Conservation (phyloP, 2,113 vertebrate genomes). For the Phaethornis superciliosus region DNA sequence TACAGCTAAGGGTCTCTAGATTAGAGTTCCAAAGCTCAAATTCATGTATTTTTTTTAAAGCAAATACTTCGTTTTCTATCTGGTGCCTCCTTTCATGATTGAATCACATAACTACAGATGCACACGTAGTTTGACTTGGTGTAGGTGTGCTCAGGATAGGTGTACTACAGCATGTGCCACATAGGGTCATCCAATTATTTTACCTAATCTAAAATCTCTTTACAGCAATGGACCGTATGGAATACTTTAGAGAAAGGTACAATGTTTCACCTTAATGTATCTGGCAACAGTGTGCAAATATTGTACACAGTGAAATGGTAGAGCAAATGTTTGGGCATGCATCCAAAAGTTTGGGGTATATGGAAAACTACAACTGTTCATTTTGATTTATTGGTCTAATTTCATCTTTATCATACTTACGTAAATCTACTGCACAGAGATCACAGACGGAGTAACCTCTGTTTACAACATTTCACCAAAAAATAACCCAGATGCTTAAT, state of each 20-base stretch:
- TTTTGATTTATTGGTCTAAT: neutral
- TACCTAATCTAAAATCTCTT: neutral
- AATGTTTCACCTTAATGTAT: neutral
- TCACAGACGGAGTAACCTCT: neutral
- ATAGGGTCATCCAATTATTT: neutral
- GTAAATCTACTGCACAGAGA: neutral
- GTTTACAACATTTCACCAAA: neutral
- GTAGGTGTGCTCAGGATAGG: neutral
- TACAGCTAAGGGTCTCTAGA: neutral
- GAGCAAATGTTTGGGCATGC: fast-evolving
- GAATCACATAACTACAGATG: neutral
- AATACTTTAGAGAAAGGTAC: neutral
- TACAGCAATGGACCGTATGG: neutral
- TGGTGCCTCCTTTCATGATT: neutral
- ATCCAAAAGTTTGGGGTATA: neutral
- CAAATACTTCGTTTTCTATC: neutral
- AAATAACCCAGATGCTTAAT: neutral
- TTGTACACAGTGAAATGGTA: neutral
- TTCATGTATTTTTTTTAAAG: neutral
- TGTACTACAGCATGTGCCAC: neutral
- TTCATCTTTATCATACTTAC: neutral
- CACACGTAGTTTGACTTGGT: neutral
- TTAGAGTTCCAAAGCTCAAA: neutral
- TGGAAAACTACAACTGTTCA: neutral
- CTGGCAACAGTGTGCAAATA: neutral